phyloP scores from a whole-genome alignment of 1,140 invertebrate genomes.

The Antheraea mylitta region DNA sequence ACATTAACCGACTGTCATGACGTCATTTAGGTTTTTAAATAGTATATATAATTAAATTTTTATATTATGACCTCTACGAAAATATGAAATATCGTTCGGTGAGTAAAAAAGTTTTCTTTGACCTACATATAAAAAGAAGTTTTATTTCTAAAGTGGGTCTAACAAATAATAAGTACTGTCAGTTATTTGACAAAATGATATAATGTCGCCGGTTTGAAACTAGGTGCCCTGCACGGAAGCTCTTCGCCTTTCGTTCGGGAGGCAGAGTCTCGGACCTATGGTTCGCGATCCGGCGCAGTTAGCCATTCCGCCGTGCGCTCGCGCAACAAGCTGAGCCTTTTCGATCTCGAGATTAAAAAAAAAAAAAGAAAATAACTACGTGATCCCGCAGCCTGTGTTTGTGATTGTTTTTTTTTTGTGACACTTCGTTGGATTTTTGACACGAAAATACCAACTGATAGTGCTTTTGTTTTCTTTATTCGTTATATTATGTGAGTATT shows the following conservation, averaged over 20 bases:
- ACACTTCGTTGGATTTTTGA: slow-evolving; percentile 30
- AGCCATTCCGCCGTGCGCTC: slow-evolving; percentile 40
- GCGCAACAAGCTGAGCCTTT: slow-evolving; percentile 23
- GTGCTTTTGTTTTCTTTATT: slow-evolving; percentile 14
- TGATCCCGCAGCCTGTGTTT: not conserved
- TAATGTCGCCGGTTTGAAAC: not conserved
- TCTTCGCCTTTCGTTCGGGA: slow-evolving; percentile 2
- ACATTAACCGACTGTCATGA: not conserved
- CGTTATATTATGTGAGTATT: slow-evolving; percentile 1
- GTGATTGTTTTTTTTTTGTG: slow-evolving; percentile 22
- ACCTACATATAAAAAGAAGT: too few relatives aligned
- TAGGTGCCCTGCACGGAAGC: slow-evolving; percentile 25
- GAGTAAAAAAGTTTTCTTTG: too few relatives aligned
- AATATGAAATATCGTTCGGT: too few relatives aligned
- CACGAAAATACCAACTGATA: slow-evolving; percentile 30
- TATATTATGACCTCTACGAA: too few relatives aligned
- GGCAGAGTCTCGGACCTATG: slow-evolving; percentile 34
- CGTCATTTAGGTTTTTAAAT: not conserved
- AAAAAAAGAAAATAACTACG: slow-evolving; percentile 7
- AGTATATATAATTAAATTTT: too few relatives aligned
- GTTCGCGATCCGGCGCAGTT: slow-evolving; percentile 35
- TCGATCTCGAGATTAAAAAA: slow-evolving; percentile 5
- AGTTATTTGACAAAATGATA: not conserved
- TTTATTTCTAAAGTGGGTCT: too few relatives aligned
- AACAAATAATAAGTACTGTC: not conserved